Evolutionary conservation across 2,888 invertebrate species (phyloP), one percentile per base, ranked within the genome.

Genomic region (Epirrhoe tristata): DNA sequence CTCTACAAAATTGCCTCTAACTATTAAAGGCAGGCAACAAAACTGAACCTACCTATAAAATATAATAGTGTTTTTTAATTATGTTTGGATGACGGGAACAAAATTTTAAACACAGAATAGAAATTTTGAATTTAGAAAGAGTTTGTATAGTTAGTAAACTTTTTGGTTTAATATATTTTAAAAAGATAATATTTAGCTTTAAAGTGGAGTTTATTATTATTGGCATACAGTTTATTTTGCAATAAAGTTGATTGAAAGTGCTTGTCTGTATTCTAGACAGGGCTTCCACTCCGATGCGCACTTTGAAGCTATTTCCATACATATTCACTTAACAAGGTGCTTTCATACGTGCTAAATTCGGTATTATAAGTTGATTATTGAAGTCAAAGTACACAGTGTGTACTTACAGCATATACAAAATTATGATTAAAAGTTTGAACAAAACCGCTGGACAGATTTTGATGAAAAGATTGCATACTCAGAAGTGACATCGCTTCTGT

Each of bases 221-320:
- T 8, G 16, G 10, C n/a, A 39, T 52, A 52, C 24, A 52, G 51
- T 59, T 52, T 34, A 52, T 59, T 51, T 59, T 59, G 36, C 52
- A 52, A 24, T 36, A 51, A 31, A 59, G 36, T 8, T 58, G 17
- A 58, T 17, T 34, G 48, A 24, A 24, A 32, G n/a, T 16, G 32
- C 34, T 17, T 24, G 50, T 16, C 34, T 39, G 52, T 52, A 52
- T 50, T 31, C 8, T 59, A 52, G 32, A 32, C 24, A 57, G 50
- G 32, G 12, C 17, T 63, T 58, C 32, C 51, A 31, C 34, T 17
- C 16, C 46, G 24, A 53, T 14, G 52, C 43, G 46, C 63, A n/a
- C 57, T 57, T 63, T 63, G 57, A 63, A 51, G 63, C 52, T 63
- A 63, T 63, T 63, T 57, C 32, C 39, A 57, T 63, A 57, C 53